A percentile compares a stretch with the other conserved stretches of the same genome.
These are phyloP conservation scores for Lipophrys pholis DNA, from an alignment of 2,113 vertebrate genomes.

Conservation along the genomic window DNA sequence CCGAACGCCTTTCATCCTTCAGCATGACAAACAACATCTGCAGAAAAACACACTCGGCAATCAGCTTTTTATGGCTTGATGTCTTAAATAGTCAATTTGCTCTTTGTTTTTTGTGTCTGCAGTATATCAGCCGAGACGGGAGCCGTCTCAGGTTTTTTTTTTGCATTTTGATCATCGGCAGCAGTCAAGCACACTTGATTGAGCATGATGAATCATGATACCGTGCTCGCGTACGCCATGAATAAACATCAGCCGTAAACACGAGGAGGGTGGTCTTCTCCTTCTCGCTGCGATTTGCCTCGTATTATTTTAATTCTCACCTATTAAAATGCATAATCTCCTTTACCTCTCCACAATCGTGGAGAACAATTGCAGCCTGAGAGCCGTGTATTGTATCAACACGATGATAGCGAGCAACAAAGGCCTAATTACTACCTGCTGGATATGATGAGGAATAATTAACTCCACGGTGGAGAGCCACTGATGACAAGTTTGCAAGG, in stretches of 20 bases:
- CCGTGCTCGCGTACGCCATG: constrained; percentile 45
- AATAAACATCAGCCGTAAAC: constrained; percentile 69
- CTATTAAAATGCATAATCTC: constrained; percentile 77
- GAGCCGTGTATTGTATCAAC: constrained; percentile 81
- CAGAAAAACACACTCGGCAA: constrained; percentile 62
- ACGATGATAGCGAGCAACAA: constrained; percentile 79
- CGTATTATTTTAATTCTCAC: constrained; percentile 66
- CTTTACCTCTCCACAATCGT: constrained; percentile 60
- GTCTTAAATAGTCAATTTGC: constrained; percentile 60
- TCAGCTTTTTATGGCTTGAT: constrained; percentile 67
- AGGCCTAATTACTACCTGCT: constrained; percentile 85
- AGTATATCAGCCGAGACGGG: constrained; percentile 42
- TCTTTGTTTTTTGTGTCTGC: constrained; percentile 50
- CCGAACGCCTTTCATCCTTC: constrained; percentile 45
- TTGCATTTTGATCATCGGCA: constrained; percentile 63
- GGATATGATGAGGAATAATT: constrained; percentile 83
- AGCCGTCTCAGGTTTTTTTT: constrained; percentile 43
- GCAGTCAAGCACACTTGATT: constrained; percentile 71
- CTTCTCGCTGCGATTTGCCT: constrained; percentile 24
- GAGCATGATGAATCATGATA: constrained; percentile 62
- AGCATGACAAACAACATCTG: constrained; percentile 60
- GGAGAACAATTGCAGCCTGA: constrained; percentile 75
- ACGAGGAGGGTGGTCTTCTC: constrained; percentile 42
- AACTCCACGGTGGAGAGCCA: constrained; percentile 69
- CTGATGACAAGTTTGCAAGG: constrained; percentile 65